Conservation (phyloP, 2,888 invertebrate species). For the Malacosoma neustria region DNA sequence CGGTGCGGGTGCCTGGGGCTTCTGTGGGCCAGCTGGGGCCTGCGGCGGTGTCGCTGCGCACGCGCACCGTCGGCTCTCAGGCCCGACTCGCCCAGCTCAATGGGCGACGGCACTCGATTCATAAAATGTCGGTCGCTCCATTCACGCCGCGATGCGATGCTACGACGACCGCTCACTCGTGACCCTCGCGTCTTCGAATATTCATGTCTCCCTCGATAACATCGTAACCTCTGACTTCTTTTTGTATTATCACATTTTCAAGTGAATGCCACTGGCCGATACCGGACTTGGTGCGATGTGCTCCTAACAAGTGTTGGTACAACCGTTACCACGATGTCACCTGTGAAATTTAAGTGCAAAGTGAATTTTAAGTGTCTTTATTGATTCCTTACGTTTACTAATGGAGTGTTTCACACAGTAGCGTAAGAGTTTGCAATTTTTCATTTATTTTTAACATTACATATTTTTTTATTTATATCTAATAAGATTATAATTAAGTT, state of each 20-base stretch:
- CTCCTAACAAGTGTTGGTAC: conserved; percentile 59
- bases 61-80: conserved; percentile 28
- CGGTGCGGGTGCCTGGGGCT: conserved; percentile 37
- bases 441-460: conserved; percentile 6
- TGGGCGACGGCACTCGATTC: conserved; percentile 69
- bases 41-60: conserved; percentile 28
- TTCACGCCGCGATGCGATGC: conserved; percentile 67
- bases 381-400: conserved; percentile 48
- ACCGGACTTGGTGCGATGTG: conserved; percentile 62
- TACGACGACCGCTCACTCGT: conserved; percentile 67
- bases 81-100: conserved; percentile 44
- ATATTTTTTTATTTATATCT: not conserved
- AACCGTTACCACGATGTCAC: conserved; percentile 36
- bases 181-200: conserved; percentile 73
- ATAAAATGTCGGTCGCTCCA: conserved; percentile 73
- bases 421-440: conserved; percentile 57
- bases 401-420: conserved; percentile 56
- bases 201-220: conserved; percentile 73
- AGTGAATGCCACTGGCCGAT: conserved; percentile 52
- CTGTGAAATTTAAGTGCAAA: conserved; percentile 61
- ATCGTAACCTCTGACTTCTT: conserved; percentile 71
- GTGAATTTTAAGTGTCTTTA: conserved; percentile 40
- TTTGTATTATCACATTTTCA: conserved; percentile 68
- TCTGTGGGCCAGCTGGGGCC: conserved; percentile 41
- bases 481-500: no score